A percentile compares a stretch with the other conserved stretches of the same genome.
Evolutionary conservation across 2,113 vertebrate genomes (phyloP).

Genomic region (Triplophysa siluroides): DNA sequence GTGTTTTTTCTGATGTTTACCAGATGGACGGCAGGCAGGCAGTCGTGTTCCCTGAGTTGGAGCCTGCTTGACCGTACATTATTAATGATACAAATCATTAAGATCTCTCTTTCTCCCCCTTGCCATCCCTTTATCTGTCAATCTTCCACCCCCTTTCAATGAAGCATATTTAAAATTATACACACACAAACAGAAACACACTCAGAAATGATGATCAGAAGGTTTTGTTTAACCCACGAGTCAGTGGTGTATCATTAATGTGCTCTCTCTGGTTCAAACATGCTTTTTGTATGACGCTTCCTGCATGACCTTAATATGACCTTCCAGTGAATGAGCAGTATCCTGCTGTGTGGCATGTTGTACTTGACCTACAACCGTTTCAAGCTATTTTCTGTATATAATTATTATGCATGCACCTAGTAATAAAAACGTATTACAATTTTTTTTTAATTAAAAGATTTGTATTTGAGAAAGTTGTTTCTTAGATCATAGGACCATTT

Average conservation of each 20-base stretch:
- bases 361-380: too few species aligned
- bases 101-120: slow-evolving; percentile 35
- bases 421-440: too few species aligned
- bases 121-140: slow-evolving; percentile 39
- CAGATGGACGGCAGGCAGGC: slow-evolving; percentile 56
- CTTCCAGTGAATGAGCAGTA: not conserved
- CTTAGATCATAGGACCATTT: too few species aligned
- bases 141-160: not conserved
- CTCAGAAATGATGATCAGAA: slow-evolving; percentile 4
- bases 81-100: slow-evolving; percentile 56
- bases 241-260: not conserved
- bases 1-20: slow-evolving; percentile 40
- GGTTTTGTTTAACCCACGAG: not conserved
- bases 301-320: slow-evolving; percentile 30
- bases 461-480: too few species aligned
- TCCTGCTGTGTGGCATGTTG: too few species aligned
- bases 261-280: slow-evolving; percentile 5
- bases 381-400: too few species aligned
- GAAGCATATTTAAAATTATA: slow-evolving; percentile 7
- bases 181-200: slow-evolving; percentile 1
- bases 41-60: slow-evolving; percentile 45
- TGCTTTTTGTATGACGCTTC: not conserved
- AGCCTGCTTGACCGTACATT: slow-evolving; percentile 47
- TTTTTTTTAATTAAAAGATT: too few species aligned
- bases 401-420: too few species aligned